Evolutionary conservation across 2,888 invertebrate genomes (phyloP).

Genomic region (Hyalella azteca): DNA sequence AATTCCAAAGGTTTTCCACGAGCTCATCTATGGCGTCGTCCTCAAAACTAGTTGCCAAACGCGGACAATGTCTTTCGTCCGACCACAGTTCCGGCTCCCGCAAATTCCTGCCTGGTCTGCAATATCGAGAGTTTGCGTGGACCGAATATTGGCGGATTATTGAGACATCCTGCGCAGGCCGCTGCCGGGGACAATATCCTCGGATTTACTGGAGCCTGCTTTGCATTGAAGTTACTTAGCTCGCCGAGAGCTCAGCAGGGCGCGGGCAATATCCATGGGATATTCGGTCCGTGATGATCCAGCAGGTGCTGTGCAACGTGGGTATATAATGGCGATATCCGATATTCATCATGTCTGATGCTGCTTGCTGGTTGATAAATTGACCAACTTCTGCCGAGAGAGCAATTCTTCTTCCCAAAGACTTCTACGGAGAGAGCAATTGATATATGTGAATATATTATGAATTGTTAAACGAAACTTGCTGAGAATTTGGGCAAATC

Average conservation of each 20-base stretch:
- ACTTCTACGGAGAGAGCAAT: too few species aligned
- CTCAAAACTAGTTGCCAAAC: too few species aligned
- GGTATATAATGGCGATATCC: too few species aligned
- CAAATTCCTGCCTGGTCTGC: constrained; percentile 11
- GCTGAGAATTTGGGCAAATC: too few species aligned
- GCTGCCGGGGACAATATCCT: constrained; percentile 29
- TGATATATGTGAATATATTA: too few species aligned
- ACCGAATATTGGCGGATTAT: constrained; percentile 29
- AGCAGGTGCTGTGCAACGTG: background rate
- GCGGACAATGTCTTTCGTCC: background rate
- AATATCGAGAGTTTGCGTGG: constrained; percentile 9
- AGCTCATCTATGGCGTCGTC: too few species aligned
- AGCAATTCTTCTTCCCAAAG: too few species aligned
- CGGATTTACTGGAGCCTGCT: constrained; percentile 24
- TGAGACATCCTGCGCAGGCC: background rate
- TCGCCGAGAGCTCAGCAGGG: constrained; percentile 1
- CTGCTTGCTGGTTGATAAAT: too few species aligned
- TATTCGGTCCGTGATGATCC: background rate
- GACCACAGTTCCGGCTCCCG: background rate
- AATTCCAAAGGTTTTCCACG: too few species aligned
- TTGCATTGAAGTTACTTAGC: constrained; percentile 15
- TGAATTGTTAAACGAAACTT: too few species aligned
- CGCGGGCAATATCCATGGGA: background rate
- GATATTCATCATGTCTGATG: too few species aligned
- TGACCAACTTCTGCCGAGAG: too few species aligned